Base-by-base conservation (phyloP, 2,113 vertebrate species). In the Typhlomys cinereus region DNA sequence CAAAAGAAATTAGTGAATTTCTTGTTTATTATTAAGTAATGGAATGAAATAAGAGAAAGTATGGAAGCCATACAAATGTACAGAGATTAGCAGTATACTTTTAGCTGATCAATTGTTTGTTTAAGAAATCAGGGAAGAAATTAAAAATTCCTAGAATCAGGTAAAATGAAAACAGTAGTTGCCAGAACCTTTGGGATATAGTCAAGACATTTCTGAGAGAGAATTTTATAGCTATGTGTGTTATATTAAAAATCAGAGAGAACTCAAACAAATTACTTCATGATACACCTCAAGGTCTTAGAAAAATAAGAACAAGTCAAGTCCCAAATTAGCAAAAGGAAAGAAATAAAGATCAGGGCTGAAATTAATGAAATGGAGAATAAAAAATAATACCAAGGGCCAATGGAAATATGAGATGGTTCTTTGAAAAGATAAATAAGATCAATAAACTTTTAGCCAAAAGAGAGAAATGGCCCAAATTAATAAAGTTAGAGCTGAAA, bases 271-370 rank as follows among this genome's bases (percentile, higher is more conserved):
- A 66, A 83, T 83, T 66, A 66, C 80, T 66, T 66, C 64, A 83
- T 50, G 80, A 83, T 83, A 83, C n/a, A 50, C 44, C 34, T 83
- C 61, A 66, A 11, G 80, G 80, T 83, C 61, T 83, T 83, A 66
- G 44, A 64, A 83, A 81, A 83, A 66, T 83, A 66, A 36, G 44
- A n/a, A 83, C 44, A 83, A 83, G 80, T 34, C 20, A 83, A 50
- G 31, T 2, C 44, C 44, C 41, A 83, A 36, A 50, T 83, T 66
- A 66, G 31, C 25, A 50, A 34, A 48, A 36, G 61, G 31, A 83
- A 66, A 83, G 61, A 83, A 66, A 66, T 64, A 83, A 66, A 31
- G 21, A 50, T 83, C 80, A 83, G 80, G 44, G 21, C 23, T 83
- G 34, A 83, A 48, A 66, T 66, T 27, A 83, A 66, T 66, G 80